These are phyloP conservation scores for Prostheceraeus crozeri DNA, from an alignment of 2,888 invertebrate genomes.

Conservation along the genomic window DNA sequence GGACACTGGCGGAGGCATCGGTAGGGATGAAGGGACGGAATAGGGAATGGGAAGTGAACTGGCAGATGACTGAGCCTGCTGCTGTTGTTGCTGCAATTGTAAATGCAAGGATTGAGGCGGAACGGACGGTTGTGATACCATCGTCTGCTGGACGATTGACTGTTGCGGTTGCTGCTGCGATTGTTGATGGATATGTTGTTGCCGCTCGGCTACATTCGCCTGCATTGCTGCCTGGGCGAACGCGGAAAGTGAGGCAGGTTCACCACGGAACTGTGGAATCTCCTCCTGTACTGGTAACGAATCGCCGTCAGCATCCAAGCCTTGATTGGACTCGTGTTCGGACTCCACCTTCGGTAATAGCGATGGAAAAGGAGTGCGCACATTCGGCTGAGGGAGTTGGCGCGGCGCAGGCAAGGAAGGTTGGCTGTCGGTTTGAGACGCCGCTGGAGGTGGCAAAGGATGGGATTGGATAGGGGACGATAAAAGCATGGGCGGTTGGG, in stretches of 20 bases:
- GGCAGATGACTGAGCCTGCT: background rate
- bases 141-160: background rate
- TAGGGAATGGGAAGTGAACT: background rate
- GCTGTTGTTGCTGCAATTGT: constrained; percentile 6
- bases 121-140: background rate
- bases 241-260: background rate
- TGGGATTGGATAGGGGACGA: no score
- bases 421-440: no score
- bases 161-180: constrained; percentile 19
- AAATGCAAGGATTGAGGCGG: background rate
- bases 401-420: no score
- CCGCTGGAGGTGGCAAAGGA: no score
- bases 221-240: background rate
- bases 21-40: background rate
- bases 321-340: no score
- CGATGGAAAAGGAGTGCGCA: no score
- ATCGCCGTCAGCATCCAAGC: background rate
- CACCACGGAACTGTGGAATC: background rate
- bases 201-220: constrained; percentile 3
- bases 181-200: constrained; percentile 10
- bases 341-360: no score
- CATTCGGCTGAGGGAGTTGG: no score
- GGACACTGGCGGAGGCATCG: background rate
- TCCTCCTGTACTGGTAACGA: no score
- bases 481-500: no score